phyloP scores from a whole-genome alignment of 2,888 invertebrate species.

The Caenorhabditis japonica region DNA sequence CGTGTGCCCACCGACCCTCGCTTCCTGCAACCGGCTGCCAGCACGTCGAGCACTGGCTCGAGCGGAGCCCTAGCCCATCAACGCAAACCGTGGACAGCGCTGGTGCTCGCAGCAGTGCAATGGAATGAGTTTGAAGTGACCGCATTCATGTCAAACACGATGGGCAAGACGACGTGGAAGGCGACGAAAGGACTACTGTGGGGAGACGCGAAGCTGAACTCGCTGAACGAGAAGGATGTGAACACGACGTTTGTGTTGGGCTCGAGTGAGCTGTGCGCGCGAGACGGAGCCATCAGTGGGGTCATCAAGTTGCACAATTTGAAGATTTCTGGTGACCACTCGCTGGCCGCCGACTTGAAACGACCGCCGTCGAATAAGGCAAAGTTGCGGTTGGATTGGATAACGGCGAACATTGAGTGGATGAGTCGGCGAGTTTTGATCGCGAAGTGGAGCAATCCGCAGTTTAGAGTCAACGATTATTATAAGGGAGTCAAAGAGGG shows the following conservation, averaged over 20 bases:
- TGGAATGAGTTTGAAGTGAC: conserved; percentile 95
- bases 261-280: conserved; percentile 92
- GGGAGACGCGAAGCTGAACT: conserved; percentile 65
- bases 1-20: conserved; percentile 80
- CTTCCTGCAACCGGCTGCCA: conserved; percentile 10
- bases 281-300: conserved; percentile 97
- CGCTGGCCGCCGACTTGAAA: conserved; percentile 48
- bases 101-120: conserved; percentile 92
- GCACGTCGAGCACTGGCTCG: conserved; percentile 29
- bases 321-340: conserved; percentile 41
- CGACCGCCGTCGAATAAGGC: conserved; percentile 65
- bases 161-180: conserved; percentile 91
- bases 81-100: conserved; percentile 46
- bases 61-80: conserved; percentile 29
- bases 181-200: conserved; percentile 67
- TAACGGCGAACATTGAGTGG: conserved; percentile 88
- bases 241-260: conserved; percentile 63
- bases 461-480: conserved; percentile 31
- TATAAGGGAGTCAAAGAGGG: conserved; percentile 31
- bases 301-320: conserved; percentile 82
- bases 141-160: conserved; percentile 99
- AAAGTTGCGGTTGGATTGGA: conserved; percentile 57
- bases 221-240: conserved; percentile 64
- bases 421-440: conserved; percentile 97
- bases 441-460: conserved; percentile 79